Conservation (phyloP, 2,113 vertebrate species). For the Anthoscopus minutus region DNA sequence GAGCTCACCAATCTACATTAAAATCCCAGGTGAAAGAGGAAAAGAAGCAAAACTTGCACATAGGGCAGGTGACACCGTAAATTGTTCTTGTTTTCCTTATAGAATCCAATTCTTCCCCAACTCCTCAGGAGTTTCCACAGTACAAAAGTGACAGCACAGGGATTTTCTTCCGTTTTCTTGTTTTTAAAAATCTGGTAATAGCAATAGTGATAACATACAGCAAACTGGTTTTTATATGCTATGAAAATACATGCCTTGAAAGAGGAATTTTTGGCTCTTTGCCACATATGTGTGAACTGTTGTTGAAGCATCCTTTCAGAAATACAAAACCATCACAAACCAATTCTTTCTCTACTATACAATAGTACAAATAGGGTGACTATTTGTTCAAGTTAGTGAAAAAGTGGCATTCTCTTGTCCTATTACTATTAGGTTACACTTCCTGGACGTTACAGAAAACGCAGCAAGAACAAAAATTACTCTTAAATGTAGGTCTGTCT, state of each 20-base stretch:
- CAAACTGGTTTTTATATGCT: not conserved
- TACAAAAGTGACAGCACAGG: not conserved
- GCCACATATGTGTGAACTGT: rapidly evolving
- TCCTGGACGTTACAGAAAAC: not conserved
- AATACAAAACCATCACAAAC: not conserved
- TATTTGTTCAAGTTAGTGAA: not conserved
- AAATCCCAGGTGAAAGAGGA: not conserved
- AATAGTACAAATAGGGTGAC: too few species aligned
- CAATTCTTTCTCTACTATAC: not conserved
- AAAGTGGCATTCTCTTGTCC: not conserved
- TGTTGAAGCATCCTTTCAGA: not conserved
- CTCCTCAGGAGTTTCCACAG: not conserved
- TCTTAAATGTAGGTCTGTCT: not conserved
- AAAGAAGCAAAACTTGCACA: not conserved
- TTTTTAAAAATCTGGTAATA: not conserved
- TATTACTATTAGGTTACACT: not conserved
- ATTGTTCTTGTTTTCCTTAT: not conserved
- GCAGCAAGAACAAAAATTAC: not conserved
- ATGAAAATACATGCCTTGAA: not conserved
- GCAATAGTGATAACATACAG: not conserved
- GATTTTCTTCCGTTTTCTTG: not conserved
- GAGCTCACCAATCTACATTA: not conserved
- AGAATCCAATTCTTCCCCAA: not conserved
- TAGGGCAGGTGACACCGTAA: not conserved
- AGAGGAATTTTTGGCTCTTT: not conserved